Evolutionary conservation across 2,797 vertebrate genomes (phyloP), one percentile per base, ranked within the genome.

Genomic region (Apodemus agrarius): DNA sequence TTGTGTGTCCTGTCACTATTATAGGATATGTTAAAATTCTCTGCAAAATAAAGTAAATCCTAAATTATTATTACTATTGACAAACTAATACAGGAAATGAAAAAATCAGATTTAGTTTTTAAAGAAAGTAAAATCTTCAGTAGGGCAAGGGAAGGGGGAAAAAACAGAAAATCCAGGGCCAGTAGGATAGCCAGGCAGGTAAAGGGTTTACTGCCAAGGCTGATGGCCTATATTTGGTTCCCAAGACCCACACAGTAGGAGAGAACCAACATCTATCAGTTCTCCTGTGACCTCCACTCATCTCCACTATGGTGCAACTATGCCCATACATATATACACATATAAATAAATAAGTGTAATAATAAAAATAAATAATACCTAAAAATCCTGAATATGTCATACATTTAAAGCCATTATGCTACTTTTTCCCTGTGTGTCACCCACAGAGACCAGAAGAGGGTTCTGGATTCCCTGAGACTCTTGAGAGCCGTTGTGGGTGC

Each of bases 21-120:
- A 93, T 72, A 95, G 52, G 17, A 37, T 86, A 5, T 67, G 67
- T 95, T 94, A 89, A 96, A 76, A 90, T 17, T 93, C 96, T 93
- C 40, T 91, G 29, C n/a, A 93, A 90, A 94, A 85, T 87, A 95
- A 92, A 37, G 26, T 96, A 67, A 81, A 31, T 92, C 52, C 69
- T 31, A 46, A 59, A 84, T 95, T 91, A 89, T 91, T 96, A 34
- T 96, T 96, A 76, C 10, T 67, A 65, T 89, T 96, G 67, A 85
- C 29, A 94, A 91, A 24, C 29, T 63, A 94, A 89, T 93, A 34
- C 89, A 94, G 19, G 37, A 96, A 93, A 57, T 91, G 14, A 93
- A 96, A 97, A 29, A 59, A 65, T 91, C 34, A 93, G 75, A 90
- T 88, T 93, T 80, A 89, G 24, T 84, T 91, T 96, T 69, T 89